Evolutionary conservation across 2,888 invertebrate species (phyloP).

Genomic region (Agriotes lineatus): DNA sequence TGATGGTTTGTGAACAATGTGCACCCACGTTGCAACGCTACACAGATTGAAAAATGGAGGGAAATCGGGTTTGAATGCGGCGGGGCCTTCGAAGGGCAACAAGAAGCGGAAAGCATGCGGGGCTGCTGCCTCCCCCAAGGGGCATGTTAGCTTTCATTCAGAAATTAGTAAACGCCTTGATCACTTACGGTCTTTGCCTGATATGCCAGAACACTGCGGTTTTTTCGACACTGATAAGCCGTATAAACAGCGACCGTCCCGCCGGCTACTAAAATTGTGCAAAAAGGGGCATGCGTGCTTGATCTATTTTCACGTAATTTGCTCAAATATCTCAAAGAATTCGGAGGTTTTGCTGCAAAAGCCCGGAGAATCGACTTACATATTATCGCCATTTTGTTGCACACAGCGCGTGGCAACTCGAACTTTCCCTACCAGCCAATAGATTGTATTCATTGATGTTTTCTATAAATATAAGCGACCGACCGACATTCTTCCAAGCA

Average conservation of each 20-base stretch:
- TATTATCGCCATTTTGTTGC: conserved; percentile 41
- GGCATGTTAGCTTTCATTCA: not conserved
- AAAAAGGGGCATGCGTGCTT: conserved; percentile 29
- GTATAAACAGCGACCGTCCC: conserved; percentile 66
- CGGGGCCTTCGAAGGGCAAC: no score
- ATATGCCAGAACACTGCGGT: conserved; percentile 67
- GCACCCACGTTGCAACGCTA: not conserved
- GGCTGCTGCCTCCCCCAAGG: no score
- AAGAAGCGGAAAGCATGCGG: no score
- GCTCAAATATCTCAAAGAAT: conserved; percentile 32
- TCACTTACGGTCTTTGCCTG: conserved; percentile 68
- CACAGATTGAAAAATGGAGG: not conserved
- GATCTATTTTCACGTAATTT: conserved; percentile 32
- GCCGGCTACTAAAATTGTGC: conserved; percentile 58
- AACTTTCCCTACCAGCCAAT: conserved; percentile 38
- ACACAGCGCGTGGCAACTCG: conserved; percentile 24
- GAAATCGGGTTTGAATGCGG: no score
- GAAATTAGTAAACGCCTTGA: conserved; percentile 17
- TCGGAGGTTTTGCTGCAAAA: conserved; percentile 29
- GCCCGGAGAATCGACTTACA: conserved; percentile 29
- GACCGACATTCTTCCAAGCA: conserved; percentile 8
- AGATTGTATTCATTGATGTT: conserved; percentile 32
- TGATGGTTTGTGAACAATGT: no score
- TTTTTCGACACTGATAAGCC: conserved; percentile 64
- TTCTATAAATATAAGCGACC: conserved; percentile 23